Percentiles rank a stretch among this genome's conserved stretches.
phyloP scores from a whole-genome alignment of 2,113 vertebrate species.

The Eurystomus gularis region DNA sequence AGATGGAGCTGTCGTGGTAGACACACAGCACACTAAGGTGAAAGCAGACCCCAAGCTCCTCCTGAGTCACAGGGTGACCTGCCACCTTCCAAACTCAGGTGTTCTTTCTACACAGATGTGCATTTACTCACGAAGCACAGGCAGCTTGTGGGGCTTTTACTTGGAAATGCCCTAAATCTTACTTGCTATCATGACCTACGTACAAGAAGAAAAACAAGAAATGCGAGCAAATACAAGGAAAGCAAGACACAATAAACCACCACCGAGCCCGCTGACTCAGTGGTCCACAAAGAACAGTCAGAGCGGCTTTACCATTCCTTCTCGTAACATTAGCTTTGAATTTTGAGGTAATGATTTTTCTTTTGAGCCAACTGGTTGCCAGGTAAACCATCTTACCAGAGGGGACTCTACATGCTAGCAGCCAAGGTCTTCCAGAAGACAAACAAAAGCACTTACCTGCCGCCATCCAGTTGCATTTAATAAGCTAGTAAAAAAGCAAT shows the following conservation, averaged over 20 bases:
- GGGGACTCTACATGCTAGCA: not conserved
- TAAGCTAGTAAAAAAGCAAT: not conserved
- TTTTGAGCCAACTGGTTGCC: not conserved
- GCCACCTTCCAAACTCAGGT: not conserved
- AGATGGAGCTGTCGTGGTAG: not conserved
- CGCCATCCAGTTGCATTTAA: not conserved
- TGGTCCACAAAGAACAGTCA: not conserved
- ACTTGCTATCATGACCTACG: not conserved
- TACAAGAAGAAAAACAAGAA: not conserved
- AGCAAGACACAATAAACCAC: not conserved
- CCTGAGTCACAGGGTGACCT: not conserved
- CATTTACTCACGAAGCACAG: not conserved
- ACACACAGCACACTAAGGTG: fast-evolving
- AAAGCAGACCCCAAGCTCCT: not conserved
- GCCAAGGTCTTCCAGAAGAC: not conserved
- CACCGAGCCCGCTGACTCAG: not conserved
- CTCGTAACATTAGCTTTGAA: not conserved
- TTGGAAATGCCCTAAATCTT: not conserved
- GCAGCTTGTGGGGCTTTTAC: not conserved
- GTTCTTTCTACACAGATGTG: fast-evolving
- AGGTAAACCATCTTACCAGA: not conserved
- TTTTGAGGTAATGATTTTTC: not conserved
- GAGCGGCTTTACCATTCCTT: not conserved
- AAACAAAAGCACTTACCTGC: not conserved
- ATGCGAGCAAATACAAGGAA: not conserved